phyloP scores from a whole-genome alignment of 2,797 vertebrate species.

The Lateolabrax maculatus region DNA sequence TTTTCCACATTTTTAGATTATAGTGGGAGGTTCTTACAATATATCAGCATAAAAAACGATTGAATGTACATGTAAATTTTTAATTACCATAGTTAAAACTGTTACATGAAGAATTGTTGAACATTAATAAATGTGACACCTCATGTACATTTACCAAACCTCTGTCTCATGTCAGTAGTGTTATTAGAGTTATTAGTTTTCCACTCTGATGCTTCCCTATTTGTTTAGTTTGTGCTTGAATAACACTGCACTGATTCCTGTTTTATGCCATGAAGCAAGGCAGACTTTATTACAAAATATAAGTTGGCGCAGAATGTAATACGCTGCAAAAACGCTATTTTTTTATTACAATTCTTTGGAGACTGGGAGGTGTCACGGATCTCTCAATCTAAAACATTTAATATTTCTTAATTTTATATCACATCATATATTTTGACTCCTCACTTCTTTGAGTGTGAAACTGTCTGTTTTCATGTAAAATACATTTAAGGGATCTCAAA shows the following conservation, averaged over 20 bases:
- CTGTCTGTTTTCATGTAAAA: not conserved
- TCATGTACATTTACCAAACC: not conserved
- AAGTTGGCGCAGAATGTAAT: too few species aligned
- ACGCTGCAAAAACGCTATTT: too few species aligned
- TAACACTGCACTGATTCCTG: not conserved
- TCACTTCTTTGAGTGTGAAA: too few species aligned
- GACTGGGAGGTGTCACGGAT: too few species aligned
- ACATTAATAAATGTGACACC: not conserved
- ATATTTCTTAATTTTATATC: too few species aligned
- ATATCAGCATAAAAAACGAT: not conserved
- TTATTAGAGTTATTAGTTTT: too few species aligned
- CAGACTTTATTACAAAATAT: too few species aligned
- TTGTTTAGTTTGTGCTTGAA: not conserved
- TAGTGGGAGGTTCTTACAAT: not conserved
- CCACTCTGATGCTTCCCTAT: not conserved
- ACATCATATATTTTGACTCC: too few species aligned
- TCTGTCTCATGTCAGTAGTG: not conserved
- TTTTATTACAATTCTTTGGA: too few species aligned
- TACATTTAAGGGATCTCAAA: not conserved
- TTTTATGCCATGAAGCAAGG: not conserved
- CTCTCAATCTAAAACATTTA: too few species aligned
- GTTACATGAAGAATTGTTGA: not conserved
- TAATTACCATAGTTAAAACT: not conserved
- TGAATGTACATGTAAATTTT: not conserved
- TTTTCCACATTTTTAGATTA: not conserved